These are phyloP conservation scores for Hanleya hanleyi DNA, from an alignment of 2,888 invertebrate species.

Conservation along the genomic window DNA sequence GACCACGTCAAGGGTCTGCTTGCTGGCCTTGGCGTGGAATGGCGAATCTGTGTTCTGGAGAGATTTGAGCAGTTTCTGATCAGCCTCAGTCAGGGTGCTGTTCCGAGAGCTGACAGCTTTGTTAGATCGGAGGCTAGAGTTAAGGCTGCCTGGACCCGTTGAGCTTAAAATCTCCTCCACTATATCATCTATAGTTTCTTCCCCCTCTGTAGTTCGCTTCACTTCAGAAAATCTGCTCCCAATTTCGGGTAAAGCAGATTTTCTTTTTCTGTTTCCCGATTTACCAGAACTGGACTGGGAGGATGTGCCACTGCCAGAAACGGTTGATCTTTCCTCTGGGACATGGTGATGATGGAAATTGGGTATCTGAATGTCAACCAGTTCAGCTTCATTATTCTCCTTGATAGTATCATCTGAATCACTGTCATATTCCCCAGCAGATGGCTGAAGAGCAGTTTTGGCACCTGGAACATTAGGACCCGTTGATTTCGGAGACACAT, in stretches of 20 bases:
- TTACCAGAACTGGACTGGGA: conserved; percentile 24
- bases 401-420: conserved; percentile 22
- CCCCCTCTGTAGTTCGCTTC: conserved; percentile 40
- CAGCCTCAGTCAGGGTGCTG: conserved; percentile 58
- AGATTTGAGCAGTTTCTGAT: conserved; percentile 46
- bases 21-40: conserved; percentile 52
- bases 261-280: not conserved
- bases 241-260: not conserved
- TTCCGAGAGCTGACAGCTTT: conserved; percentile 38
- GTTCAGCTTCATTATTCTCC: no score
- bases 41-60: conserved; percentile 52
- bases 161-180: conserved; percentile 67
- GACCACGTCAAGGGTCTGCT: conserved; percentile 14
- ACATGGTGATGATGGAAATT: no score
- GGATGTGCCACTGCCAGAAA: conserved; percentile 15
- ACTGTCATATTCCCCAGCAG: conserved; percentile 1
- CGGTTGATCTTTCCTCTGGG: conserved; percentile 15
- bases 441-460: not conserved
- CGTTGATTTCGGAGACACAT: not conserved
- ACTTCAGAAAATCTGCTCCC: conserved; percentile 57
- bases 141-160: conserved; percentile 45
- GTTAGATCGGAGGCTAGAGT: conserved; percentile 46
- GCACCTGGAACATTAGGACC: not conserved
- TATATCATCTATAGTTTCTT: conserved; percentile 59
- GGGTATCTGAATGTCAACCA: conserved; percentile 10